phyloP scores from a whole-genome alignment of 2,888 invertebrate genomes.

The Polydrusus cervinus region DNA sequence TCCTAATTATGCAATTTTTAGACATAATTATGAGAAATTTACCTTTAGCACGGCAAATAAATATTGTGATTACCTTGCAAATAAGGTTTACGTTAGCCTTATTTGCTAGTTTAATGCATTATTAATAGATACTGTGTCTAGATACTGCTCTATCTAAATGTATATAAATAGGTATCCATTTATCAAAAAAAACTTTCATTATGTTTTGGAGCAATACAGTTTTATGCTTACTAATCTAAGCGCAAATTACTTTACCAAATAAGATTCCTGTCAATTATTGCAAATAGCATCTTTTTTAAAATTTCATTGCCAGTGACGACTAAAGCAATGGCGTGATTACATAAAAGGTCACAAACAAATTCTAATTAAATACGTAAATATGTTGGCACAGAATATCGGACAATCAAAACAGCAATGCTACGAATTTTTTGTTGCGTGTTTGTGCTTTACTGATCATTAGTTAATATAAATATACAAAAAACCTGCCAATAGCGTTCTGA shows the following conservation, averaged over 20 bases:
- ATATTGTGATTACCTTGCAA: slow-evolving; percentile 11
- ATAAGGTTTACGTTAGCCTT: not conserved
- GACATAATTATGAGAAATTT: not conserved
- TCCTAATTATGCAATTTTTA: slow-evolving; percentile 7
- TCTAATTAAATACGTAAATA: slow-evolving; percentile 15
- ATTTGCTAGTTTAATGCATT: not conserved
- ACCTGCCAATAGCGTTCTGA: no score
- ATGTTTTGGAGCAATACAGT: no score
- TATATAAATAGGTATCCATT: no score
- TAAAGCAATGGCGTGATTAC: slow-evolving; percentile 14
- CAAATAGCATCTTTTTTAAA: not conserved
- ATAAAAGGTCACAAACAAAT: slow-evolving; percentile 16
- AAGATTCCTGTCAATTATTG: not conserved
- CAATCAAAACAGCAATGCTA: not conserved
- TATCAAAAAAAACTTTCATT: not conserved
- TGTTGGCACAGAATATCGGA: not conserved
- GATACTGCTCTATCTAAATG: not conserved
- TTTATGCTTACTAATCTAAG: no score
- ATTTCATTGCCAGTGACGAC: slow-evolving; percentile 20
- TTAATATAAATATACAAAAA: no score
- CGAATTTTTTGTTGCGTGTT: no score
- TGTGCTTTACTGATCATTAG: no score
- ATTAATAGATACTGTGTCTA: not conserved
- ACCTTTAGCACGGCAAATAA: not conserved
- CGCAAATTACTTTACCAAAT: no score